phyloP scores from a whole-genome alignment of 2,113 vertebrate species.

The Poeciliopsis prolifica region DNA sequence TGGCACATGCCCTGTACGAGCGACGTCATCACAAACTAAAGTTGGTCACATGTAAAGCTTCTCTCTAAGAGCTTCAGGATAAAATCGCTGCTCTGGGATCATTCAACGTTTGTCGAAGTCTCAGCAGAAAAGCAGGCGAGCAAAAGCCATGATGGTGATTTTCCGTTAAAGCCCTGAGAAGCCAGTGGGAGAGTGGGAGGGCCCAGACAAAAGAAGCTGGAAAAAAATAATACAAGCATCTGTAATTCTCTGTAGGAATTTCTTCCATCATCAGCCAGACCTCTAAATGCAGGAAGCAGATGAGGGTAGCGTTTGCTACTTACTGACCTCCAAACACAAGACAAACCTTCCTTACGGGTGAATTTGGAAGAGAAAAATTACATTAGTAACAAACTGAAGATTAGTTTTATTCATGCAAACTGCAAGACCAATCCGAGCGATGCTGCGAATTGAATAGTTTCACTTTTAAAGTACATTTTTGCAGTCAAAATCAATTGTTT shows the following conservation, averaged over 20 bases:
- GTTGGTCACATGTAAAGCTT: background rate
- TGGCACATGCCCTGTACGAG: background rate
- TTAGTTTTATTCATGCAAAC: background rate
- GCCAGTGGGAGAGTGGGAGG: constrained; percentile 53
- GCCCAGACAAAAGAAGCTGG: constrained; percentile 75
- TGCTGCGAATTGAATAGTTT: background rate
- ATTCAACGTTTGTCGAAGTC: constrained; percentile 19
- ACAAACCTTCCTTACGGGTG: constrained; percentile 6
- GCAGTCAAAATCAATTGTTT: background rate
- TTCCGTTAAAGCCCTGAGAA: constrained; percentile 71
- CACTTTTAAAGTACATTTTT: background rate
- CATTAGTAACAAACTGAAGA: background rate
- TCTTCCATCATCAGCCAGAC: constrained; percentile 77
- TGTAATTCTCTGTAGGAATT: constrained; percentile 80
- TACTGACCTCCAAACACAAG: constrained; percentile 9
- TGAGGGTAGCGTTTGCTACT: constrained; percentile 29
- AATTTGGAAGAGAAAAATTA: constrained; percentile 1
- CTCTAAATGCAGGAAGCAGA: constrained; percentile 64
- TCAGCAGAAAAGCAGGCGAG: constrained; percentile 15
- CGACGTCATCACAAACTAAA: constrained; percentile 31
- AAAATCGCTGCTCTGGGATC: constrained; percentile 2
- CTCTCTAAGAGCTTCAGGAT: constrained; percentile 14
- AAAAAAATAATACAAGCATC: constrained; percentile 62
- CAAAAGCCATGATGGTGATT: constrained; percentile 76
- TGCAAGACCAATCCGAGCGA: background rate